These are phyloP conservation scores for Chelmon rostratus DNA, from an alignment of 2,797 vertebrate genomes.

Conservation along the genomic window DNA sequence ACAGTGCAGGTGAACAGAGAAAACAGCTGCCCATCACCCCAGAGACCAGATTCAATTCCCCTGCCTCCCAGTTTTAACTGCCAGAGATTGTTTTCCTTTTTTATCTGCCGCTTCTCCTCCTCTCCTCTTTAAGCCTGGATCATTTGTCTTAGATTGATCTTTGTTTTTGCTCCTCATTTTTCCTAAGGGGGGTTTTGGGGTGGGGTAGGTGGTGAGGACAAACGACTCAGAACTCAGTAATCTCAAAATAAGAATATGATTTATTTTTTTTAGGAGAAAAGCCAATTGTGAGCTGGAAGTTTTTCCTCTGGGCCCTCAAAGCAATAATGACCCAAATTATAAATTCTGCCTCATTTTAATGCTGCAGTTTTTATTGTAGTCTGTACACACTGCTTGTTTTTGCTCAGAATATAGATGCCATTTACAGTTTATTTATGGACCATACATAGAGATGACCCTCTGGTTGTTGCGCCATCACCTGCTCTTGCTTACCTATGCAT, in stretches of 20 bases:
- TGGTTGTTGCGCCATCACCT: constrained; percentile 27
- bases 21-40: constrained; percentile 57
- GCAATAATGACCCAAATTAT: constrained; percentile 49
- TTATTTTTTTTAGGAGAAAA: constrained; percentile 47
- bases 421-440: constrained; percentile 24
- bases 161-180: constrained; percentile 40
- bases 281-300: constrained; percentile 26
- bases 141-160: constrained; percentile 64
- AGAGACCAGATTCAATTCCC: constrained; percentile 58
- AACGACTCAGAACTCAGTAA: constrained; percentile 56
- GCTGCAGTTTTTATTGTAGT: background rate
- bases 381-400: background rate
- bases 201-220: constrained; percentile 26
- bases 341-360: constrained; percentile 42
- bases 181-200: constrained; percentile 34
- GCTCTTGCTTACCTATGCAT: constrained; percentile 9
- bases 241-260: constrained; percentile 55
- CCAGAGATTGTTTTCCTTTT: constrained; percentile 39
- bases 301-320: constrained; percentile 33
- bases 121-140: constrained; percentile 42
- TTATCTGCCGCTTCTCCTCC: constrained; percentile 31
- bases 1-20: constrained; percentile 32
- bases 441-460: constrained; percentile 8
- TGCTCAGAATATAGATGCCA: background rate
- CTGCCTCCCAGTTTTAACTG: constrained; percentile 48